Percentiles rank a stretch among this genome's conserved stretches.
phyloP scores from a whole-genome alignment of 2,888 invertebrate genomes.

The Criorhina ranunculi region DNA sequence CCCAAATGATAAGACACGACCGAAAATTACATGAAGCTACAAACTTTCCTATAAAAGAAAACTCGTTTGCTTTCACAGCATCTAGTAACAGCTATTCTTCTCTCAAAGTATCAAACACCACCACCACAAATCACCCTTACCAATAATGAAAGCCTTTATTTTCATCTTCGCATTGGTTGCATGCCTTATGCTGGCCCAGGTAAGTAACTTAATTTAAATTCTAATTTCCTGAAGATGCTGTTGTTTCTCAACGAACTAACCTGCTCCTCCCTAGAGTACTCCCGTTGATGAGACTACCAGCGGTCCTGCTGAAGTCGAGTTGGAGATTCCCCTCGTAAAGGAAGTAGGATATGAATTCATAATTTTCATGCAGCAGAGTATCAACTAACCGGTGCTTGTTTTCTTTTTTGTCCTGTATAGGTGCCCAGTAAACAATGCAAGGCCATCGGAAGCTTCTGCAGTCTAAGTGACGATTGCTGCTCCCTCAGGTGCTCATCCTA shows the following conservation, averaged over 20 bases:
- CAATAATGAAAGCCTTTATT: constrained; percentile 64
- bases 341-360: constrained; percentile 67
- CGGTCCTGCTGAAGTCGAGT: not conserved
- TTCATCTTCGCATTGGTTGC: constrained; percentile 66
- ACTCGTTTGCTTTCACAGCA: constrained; percentile 39
- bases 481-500: constrained; percentile 48
- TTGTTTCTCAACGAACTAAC: constrained; percentile 44
- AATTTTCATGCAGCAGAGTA: constrained; percentile 37
- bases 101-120: not conserved
- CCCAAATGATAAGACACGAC: constrained; percentile 37
- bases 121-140: not conserved
- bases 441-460: constrained; percentile 29
- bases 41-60: constrained; percentile 64
- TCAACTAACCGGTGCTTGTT: constrained; percentile 8
- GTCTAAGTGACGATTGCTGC: constrained; percentile 54
- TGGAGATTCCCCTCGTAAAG: constrained; percentile 13
- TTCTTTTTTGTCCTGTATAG: not conserved
- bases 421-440: constrained; percentile 41
- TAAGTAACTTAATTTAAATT: constrained; percentile 74
- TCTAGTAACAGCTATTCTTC: constrained; percentile 43
- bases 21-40: constrained; percentile 3
- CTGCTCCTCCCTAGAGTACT: constrained; percentile 23
- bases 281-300: constrained; percentile 21
- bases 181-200: constrained; percentile 64
- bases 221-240: constrained; percentile 63